Evolutionary conservation across 2,797 vertebrate genomes (phyloP).

Genomic region (Neomorphus geoffroyi): DNA sequence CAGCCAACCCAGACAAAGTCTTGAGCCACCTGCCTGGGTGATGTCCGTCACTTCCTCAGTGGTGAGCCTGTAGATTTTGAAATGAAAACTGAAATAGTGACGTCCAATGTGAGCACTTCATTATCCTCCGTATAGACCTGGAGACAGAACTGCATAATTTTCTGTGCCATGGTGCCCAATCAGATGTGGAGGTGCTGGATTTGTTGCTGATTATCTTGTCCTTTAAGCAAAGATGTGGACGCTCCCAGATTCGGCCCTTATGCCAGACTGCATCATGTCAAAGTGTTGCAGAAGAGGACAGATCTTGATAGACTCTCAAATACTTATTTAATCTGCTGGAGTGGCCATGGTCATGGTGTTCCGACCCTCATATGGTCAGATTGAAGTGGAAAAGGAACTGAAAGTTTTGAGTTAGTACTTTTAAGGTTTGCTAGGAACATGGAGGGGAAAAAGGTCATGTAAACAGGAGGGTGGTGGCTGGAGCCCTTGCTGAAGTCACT

Average conservation of each 20-base stretch:
- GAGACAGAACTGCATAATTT: background rate
- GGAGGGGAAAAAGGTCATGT: background rate
- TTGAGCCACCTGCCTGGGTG: rapidly evolving
- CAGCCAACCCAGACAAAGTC: background rate
- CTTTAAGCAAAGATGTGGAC: background rate
- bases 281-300: background rate
- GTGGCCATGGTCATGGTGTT: rapidly evolving
- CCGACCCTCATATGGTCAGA: rapidly evolving
- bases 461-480: background rate
- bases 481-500: background rate
- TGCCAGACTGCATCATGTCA: background rate
- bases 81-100: background rate
- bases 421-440: background rate
- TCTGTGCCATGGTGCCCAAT: background rate
- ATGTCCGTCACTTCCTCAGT: rapidly evolving
- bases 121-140: background rate
- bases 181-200: background rate
- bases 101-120: rapidly evolving
- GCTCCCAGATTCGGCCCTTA: background rate
- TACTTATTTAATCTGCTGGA: background rate
- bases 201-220: background rate
- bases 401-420: background rate
- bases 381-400: background rate
- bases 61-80: background rate
- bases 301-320: background rate